A percentile compares a stretch with the other conserved stretches of the same genome.
phyloP scores from a whole-genome alignment of 2,888 invertebrate genomes.

The Scaptomyza tumidula region DNA sequence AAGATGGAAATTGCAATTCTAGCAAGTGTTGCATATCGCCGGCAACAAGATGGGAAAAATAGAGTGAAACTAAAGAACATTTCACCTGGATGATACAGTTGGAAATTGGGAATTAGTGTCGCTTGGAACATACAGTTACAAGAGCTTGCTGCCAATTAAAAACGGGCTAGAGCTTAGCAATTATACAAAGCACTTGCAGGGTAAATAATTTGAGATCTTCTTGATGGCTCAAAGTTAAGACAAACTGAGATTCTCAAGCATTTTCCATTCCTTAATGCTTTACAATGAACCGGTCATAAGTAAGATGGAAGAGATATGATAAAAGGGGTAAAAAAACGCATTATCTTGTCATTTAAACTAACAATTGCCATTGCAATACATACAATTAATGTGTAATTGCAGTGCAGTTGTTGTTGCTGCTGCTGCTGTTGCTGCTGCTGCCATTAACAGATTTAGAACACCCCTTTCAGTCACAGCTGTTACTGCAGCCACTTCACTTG shows the following conservation, averaged over 20 bases:
- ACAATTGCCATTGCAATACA: conserved; percentile 38
- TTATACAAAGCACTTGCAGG: no score
- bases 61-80: background rate
- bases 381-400: conserved; percentile 39
- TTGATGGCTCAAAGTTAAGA: background rate
- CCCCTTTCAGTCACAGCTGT: conserved; percentile 9
- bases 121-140: background rate
- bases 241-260: background rate
- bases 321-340: conserved; percentile 18
- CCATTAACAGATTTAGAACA: conserved; percentile 2
- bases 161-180: background rate
- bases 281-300: background rate
- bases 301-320: conserved; percentile 1
- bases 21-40: conserved; percentile 2
- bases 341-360: conserved; percentile 42
- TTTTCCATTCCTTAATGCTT: conserved; percentile 1
- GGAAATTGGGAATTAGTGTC: conserved; percentile 1
- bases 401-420: conserved; percentile 6
- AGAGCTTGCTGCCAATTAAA: background rate
- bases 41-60: background rate
- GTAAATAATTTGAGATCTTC: background rate
- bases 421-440: conserved; percentile 9
- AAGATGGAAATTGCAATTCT: background rate
- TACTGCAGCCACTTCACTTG: conserved; percentile 46
- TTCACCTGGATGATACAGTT: background rate